phyloP scores from a whole-genome alignment of 2,888 invertebrate species.

The Drosophila meridionalis region DNA sequence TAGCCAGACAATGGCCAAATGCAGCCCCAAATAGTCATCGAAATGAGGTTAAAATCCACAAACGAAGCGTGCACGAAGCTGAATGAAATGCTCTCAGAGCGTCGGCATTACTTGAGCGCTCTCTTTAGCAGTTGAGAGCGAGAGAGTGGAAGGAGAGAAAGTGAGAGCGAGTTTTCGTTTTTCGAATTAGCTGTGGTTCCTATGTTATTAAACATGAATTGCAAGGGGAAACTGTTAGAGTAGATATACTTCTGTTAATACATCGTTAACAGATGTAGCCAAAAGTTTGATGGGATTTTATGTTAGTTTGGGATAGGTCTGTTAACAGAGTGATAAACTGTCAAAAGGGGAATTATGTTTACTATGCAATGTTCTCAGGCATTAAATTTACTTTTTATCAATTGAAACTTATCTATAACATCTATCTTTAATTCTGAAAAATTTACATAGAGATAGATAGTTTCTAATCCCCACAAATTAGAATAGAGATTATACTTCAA shows the following conservation, averaged over 20 bases:
- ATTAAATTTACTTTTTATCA: neutral
- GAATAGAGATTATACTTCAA: too few relatives aligned
- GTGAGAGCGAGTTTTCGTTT: neutral
- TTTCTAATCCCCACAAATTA: too few relatives aligned
- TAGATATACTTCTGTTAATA: neutral
- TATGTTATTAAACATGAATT: conserved; percentile 16
- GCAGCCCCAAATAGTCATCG: conserved; percentile 29
- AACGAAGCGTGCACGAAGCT: conserved; percentile 2
- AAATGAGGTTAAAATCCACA: conserved; percentile 74
- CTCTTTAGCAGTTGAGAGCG: neutral
- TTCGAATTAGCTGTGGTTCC: conserved; percentile 19
- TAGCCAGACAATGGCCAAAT: conserved; percentile 41
- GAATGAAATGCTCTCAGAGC: neutral
- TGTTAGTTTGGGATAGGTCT: neutral
- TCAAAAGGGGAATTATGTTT: neutral
- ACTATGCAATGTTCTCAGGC: neutral
- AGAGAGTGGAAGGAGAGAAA: neutral
- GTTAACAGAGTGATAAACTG: neutral
- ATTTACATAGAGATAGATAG: too few relatives aligned
- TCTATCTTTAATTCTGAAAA: too few relatives aligned
- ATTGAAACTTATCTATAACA: too few relatives aligned
- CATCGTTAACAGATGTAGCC: neutral
- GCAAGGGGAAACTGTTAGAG: neutral
- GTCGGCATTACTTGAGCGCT: neutral
- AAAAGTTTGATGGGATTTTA: neutral